phyloP scores from a whole-genome alignment of 2,888 invertebrate species.

The Leptothorax acervorum region DNA sequence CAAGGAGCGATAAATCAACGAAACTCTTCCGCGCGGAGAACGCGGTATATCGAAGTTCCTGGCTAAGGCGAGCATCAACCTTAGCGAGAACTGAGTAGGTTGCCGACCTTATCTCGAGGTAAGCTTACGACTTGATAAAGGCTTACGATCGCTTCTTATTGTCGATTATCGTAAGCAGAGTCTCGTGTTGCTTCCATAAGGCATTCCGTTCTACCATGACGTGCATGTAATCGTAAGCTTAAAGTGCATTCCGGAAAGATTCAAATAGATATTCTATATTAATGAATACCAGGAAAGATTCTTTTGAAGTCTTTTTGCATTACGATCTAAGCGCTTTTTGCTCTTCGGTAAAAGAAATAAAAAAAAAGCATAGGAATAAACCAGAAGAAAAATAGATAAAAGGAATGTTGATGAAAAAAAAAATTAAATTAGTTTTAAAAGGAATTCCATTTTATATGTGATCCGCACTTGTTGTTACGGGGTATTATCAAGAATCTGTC shows the following conservation, averaged over 20 bases:
- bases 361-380: not conserved
- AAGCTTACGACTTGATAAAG: conserved; percentile 68
- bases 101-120: conserved; percentile 60
- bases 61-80: conserved; percentile 14
- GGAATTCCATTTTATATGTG: not conserved
- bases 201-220: conserved; percentile 26
- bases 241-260: conserved; percentile 6
- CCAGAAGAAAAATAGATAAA: not conserved
- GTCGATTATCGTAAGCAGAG: conserved; percentile 48
- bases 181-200: not conserved
- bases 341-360: not conserved
- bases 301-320: not conserved
- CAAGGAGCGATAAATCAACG: conserved; percentile 50
- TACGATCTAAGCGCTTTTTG: not conserved
- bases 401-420: conserved; percentile 6
- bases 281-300: not conserved
- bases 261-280: conserved; percentile 4
- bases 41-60: conserved; percentile 6
- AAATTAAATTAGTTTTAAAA: not conserved
- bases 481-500: not conserved
- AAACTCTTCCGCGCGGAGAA: conserved; percentile 35
- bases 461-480: not conserved
- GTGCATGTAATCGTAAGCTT: conserved; percentile 15
- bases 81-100: conserved; percentile 27
- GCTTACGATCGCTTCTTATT: conserved; percentile 61